These are phyloP conservation scores for Drosophila serrata DNA, from an alignment of 1,140 invertebrate genomes.

Conservation along the genomic window DNA sequence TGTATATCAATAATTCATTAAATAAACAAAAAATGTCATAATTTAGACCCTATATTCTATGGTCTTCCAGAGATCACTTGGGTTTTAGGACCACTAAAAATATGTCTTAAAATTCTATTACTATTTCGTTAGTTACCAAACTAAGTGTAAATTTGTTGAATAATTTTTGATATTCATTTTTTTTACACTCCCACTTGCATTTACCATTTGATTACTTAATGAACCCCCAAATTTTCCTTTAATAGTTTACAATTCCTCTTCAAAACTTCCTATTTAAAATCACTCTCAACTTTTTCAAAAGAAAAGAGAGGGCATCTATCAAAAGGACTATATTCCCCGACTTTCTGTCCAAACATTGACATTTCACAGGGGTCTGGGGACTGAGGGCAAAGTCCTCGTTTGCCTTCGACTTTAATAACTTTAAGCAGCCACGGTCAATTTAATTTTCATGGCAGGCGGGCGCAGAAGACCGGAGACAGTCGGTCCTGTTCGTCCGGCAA, in stretches of 20 bases:
- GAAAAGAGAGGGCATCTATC: conserved; percentile 13
- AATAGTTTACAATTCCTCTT: not conserved
- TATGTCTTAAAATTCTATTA: not conserved
- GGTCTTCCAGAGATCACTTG: not conserved
- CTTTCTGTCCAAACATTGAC: conserved; percentile 31
- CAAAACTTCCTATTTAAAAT: not conserved
- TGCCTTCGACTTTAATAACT: conserved; percentile 73
- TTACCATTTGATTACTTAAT: not conserved
- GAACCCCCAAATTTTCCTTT: not conserved
- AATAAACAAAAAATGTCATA: too few species aligned
- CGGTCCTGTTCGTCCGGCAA: conserved; percentile 19
- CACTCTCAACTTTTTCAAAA: not conserved
- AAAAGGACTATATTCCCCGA: not conserved
- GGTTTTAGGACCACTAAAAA: not conserved
- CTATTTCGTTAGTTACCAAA: too few species aligned
- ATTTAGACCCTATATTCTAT: too few species aligned
- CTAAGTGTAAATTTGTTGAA: too few species aligned
- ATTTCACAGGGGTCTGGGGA: not conserved
- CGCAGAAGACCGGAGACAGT: conserved; percentile 16
- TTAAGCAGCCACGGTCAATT: conserved; percentile 84
- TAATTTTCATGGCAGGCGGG: conserved; percentile 78
- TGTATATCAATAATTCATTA: too few species aligned
- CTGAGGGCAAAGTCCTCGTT: conserved; percentile 1
- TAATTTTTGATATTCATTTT: not conserved
- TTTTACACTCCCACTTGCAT: not conserved